phyloP scores from a whole-genome alignment of 2,113 vertebrate genomes.

The Aphelocoma coerulescens region DNA sequence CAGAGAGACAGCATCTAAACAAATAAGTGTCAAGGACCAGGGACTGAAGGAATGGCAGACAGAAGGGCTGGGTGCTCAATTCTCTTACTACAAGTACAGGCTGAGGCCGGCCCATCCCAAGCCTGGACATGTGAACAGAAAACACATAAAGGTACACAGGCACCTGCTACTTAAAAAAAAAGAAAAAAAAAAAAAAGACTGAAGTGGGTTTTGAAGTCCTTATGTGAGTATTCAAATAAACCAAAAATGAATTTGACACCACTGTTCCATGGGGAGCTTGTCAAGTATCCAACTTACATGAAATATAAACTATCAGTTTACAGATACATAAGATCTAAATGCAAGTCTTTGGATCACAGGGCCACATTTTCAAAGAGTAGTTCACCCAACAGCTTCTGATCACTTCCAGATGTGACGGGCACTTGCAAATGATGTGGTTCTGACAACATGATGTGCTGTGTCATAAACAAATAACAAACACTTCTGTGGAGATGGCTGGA shows the following conservation, averaged over 20 bases:
- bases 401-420: conserved; percentile 29
- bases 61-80: rapidly evolving
- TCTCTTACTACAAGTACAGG: rapidly evolving
- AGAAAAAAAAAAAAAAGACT: neutral
- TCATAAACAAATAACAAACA: conserved; percentile 47
- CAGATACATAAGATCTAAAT: neutral
- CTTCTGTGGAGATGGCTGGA: conserved; percentile 5
- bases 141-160: neutral
- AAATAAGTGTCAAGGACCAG: rapidly evolving
- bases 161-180: neutral
- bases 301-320: neutral
- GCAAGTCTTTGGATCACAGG: neutral
- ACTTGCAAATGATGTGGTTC: neutral
- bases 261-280: neutral
- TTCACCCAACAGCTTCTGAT: conserved; percentile 10
- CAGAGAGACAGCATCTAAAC: neutral
- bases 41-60: neutral
- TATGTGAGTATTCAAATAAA: neutral
- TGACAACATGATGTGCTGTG: conserved; percentile 20
- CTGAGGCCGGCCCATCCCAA: neutral
- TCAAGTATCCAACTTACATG: neutral
- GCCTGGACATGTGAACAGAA: neutral
- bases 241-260: neutral
- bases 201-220: neutral
- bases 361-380: neutral